Conservation (phyloP, 2,797 vertebrate species). For the Parambassis ranga region DNA sequence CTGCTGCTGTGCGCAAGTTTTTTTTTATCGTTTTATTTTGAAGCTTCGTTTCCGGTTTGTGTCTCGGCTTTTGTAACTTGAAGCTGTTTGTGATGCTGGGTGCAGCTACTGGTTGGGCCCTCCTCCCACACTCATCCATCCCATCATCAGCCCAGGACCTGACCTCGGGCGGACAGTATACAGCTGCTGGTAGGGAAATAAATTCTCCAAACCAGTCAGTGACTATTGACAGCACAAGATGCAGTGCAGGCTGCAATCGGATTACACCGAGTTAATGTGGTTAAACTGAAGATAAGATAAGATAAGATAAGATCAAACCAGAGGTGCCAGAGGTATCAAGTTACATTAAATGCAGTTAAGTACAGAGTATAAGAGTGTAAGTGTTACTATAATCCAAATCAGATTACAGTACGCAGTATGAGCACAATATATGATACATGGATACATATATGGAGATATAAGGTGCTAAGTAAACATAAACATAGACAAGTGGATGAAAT, state of each 20-base stretch:
- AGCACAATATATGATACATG: too few species aligned
- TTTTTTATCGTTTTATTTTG: conserved; percentile 26
- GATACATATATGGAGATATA: too few species aligned
- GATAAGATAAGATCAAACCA: not conserved
- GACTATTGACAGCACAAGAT: not conserved
- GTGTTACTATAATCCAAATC: too few species aligned
- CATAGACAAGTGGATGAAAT: too few species aligned
- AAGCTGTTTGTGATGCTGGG: conserved; percentile 17
- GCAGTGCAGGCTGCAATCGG: not conserved
- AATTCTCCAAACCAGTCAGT: not conserved
- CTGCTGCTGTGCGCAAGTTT: too few species aligned
- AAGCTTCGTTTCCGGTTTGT: conserved; percentile 18
- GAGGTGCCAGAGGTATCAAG: too few species aligned
- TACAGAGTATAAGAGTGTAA: too few species aligned
- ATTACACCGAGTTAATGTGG: not conserved
- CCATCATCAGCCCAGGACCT: conserved; percentile 24
- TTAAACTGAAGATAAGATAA: not conserved
- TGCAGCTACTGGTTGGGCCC: conserved; percentile 36
- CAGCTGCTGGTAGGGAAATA: not conserved
- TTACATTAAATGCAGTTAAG: too few species aligned
- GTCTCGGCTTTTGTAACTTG: conserved; percentile 5
- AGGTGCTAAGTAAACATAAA: too few species aligned
- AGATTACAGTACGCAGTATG: too few species aligned
- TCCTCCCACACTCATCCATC: conserved; percentile 42
- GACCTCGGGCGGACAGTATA: conserved; percentile 1